phyloP scores from a whole-genome alignment of 2,113 vertebrate species.

The Cynocephalus volans region DNA sequence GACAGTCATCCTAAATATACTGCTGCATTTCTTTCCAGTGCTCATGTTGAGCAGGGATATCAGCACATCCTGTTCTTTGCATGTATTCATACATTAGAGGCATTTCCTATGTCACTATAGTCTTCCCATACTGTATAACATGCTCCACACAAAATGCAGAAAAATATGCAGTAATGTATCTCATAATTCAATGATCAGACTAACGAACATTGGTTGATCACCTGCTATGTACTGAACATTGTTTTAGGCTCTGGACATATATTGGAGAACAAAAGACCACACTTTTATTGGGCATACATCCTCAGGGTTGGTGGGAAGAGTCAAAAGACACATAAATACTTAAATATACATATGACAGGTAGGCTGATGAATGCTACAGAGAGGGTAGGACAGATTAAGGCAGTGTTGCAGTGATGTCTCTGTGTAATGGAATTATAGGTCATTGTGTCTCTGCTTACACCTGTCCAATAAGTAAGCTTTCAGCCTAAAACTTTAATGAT shows the following conservation, averaged over 20 bases:
- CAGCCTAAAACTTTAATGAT: neutral
- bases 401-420: neutral
- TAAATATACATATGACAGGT: neutral
- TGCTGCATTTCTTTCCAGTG: neutral
- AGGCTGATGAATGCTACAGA: neutral
- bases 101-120: neutral
- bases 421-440: neutral
- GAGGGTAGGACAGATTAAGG: neutral
- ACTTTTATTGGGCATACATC: neutral
- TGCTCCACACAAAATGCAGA: neutral
- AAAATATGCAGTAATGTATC: neutral
- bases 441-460: neutral
- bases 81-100: neutral
- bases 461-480: neutral
- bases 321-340: neutral
- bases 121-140: neutral
- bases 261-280: neutral
- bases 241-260: neutral
- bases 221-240: neutral
- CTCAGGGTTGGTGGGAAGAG: neutral
- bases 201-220: neutral
- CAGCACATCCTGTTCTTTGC: neutral
- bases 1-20: neutral
- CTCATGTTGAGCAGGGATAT: neutral
- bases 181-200: neutral